Percentiles rank a stretch among this genome's conserved stretches.
Conservation (phyloP, 2,113 vertebrate species). For the Smithornis capensis region DNA sequence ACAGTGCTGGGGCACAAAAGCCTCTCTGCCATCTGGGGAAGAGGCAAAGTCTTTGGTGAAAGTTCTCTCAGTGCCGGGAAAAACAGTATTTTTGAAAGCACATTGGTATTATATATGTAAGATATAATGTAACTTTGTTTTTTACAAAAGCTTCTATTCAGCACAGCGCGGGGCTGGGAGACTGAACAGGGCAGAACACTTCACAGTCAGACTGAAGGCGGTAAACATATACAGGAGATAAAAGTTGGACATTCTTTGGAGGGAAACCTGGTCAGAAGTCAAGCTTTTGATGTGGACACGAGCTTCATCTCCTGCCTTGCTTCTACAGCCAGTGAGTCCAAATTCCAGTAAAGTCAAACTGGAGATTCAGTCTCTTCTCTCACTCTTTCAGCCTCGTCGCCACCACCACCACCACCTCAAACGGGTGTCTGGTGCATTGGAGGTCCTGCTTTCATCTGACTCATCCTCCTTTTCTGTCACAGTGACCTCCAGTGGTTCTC, state of each 20-base stretch:
- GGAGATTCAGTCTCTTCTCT: neutral
- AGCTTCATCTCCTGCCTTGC: neutral
- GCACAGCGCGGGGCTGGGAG: neutral
- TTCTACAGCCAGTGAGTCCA: neutral
- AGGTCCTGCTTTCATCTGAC: neutral
- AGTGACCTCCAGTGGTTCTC: constrained; percentile 51
- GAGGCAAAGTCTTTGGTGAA: neutral
- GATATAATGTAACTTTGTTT: neutral
- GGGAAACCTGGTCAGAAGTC: neutral
- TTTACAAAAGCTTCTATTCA: neutral
- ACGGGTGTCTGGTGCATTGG: neutral
- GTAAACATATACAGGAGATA: neutral
- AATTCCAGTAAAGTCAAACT: neutral
- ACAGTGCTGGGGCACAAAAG: neutral
- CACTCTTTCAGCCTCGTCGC: neutral
- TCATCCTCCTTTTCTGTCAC: constrained; percentile 44
- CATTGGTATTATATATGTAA: neutral
- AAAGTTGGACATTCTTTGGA: neutral
- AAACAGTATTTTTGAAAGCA: neutral
- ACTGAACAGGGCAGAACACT: neutral
- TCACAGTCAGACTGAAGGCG: neutral
- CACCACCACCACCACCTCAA: neutral
- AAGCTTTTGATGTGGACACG: constrained; percentile 5
- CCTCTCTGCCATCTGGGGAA: neutral
- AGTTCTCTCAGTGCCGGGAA: neutral